Conservation (phyloP, 2,888 invertebrate species). For the Drosophila picticornis region DNA sequence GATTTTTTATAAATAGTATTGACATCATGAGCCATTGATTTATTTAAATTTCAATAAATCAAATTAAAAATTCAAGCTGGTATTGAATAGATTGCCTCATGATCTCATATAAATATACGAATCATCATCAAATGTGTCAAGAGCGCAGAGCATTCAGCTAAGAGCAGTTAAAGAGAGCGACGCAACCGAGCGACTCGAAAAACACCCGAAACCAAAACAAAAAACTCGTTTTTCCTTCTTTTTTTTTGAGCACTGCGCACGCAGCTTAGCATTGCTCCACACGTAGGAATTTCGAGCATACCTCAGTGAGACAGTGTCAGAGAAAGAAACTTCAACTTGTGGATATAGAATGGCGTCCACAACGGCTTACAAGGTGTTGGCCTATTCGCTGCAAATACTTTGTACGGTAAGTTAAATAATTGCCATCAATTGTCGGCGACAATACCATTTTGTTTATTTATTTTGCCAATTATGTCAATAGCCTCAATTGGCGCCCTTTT, state of each 20-base stretch:
- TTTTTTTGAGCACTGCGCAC: slow-evolving; percentile 2
- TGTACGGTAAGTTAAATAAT: slow-evolving; percentile 73
- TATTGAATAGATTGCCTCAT: slow-evolving; percentile 18
- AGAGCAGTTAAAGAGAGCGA: not conserved
- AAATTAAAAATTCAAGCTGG: slow-evolving; percentile 10
- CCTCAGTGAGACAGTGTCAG: not conserved
- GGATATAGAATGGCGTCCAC: slow-evolving; percentile 71
- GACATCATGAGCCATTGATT: slow-evolving; percentile 22
- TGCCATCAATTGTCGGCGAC: slow-evolving; percentile 17
- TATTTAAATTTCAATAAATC: slow-evolving; percentile 16
- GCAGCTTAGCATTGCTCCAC: slow-evolving; percentile 9
- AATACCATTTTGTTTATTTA: slow-evolving; percentile 16
- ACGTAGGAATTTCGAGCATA: slow-evolving; percentile 22
- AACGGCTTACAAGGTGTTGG: slow-evolving; percentile 69
- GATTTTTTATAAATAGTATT: slow-evolving; percentile 26
- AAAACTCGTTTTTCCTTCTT: slow-evolving; percentile 35
- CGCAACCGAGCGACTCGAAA: not conserved
- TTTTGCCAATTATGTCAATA: slow-evolving; percentile 35
- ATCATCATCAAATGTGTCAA: slow-evolving; percentile 7
- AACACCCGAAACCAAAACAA: not conserved
- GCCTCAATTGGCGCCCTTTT: slow-evolving; percentile 27
- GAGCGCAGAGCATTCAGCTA: slow-evolving; percentile 7
- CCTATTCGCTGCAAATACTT: slow-evolving; percentile 71
- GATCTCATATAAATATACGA: slow-evolving; percentile 40
- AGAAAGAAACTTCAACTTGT: not conserved